A percentile compares a stretch with the other conserved stretches of the same genome.
Evolutionary conservation across 2,797 vertebrate genomes (phyloP).

Genomic region (Sebastes matsubarae): DNA sequence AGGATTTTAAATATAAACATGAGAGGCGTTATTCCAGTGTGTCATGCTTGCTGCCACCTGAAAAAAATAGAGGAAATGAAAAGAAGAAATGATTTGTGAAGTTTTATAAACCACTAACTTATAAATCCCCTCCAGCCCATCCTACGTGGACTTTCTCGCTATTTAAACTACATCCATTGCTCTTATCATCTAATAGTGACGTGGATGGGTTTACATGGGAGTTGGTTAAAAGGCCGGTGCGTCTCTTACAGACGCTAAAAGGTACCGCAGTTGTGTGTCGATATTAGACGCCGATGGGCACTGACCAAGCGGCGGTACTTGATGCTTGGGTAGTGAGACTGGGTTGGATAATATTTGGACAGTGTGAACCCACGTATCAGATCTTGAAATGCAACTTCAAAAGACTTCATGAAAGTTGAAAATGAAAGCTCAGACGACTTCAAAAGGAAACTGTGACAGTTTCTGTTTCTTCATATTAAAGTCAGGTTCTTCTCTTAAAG

Average conservation of each 20-base stretch:
- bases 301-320: background rate
- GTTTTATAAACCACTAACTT: background rate
- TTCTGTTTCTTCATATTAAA: constrained; percentile 5
- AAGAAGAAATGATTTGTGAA: background rate
- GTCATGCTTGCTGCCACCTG: background rate
- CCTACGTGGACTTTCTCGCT: no score
- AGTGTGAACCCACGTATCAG: background rate
- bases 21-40: background rate
- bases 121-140: no score
- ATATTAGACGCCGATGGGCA: no score
- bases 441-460: background rate
- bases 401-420: background rate
- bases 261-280: fast-evolving
- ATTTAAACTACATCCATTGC: background rate
- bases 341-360: background rate
- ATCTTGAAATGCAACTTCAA: background rate
- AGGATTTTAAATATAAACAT: background rate
- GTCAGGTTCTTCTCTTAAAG: background rate
- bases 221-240: background rate
- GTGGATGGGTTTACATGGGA: background rate
- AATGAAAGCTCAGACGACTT: background rate
- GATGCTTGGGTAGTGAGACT: background rate
- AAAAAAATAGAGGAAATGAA: background rate
- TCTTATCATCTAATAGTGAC: background rate
- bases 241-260: no score